Evolutionary conservation across 1,140 invertebrate species (phyloP).

Genomic region (Tetragonula clypearis): DNA sequence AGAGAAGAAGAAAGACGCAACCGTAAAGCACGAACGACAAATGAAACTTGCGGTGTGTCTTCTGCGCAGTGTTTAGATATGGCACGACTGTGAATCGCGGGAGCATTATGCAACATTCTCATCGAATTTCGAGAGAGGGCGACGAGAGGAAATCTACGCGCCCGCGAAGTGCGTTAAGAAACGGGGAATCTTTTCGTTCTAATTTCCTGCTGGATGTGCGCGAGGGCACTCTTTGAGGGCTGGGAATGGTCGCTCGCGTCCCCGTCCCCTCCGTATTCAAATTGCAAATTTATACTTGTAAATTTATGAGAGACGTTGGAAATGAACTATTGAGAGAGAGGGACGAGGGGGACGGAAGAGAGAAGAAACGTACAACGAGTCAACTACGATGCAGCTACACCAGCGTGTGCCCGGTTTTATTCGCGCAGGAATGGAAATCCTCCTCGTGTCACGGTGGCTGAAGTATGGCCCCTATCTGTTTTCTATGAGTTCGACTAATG

Average conservation of each 20-base stretch:
- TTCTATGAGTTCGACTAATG: constrained; percentile 40
- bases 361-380: constrained; percentile 30
- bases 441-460: constrained; percentile 38
- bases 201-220: constrained; percentile 28
- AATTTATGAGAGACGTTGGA: constrained; percentile 51
- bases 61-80: too few relatives aligned
- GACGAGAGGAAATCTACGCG: too few relatives aligned
- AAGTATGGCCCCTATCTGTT: constrained; percentile 47
- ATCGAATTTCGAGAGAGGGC: neutral
- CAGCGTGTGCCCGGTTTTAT: constrained; percentile 25
- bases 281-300: constrained; percentile 44
- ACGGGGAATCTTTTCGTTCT: constrained; percentile 16
- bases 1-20: too few relatives aligned
- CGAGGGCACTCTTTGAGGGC: constrained; percentile 3
- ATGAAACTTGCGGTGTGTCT: too few relatives aligned
- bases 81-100: too few relatives aligned
- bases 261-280: constrained; percentile 22
- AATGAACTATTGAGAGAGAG: constrained; percentile 46
- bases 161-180: neutral
- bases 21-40: too few relatives aligned
- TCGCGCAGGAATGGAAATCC: constrained; percentile 41
- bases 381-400: constrained; percentile 33
- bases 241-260: neutral
- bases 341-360: neutral
- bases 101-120: neutral